Evolutionary conservation across 2,888 invertebrate genomes (phyloP).

Genomic region (Cataglyphis altisquamis): DNA sequence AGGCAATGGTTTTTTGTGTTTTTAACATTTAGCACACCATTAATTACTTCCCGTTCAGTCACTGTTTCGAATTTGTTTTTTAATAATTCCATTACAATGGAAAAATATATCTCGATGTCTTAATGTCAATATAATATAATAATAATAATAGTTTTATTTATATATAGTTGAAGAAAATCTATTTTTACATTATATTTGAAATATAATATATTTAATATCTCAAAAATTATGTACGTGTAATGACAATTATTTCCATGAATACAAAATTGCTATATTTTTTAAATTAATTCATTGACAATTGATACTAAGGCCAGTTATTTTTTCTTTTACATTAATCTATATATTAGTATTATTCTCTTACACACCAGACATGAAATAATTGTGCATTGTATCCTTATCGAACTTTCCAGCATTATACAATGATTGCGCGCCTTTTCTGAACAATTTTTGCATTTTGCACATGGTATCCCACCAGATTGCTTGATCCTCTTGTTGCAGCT

Average conservation of each 20-base stretch:
- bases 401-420: conserved; percentile 94
- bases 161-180: neutral
- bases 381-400: conserved; percentile 97
- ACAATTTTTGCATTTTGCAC: conserved; percentile 97
- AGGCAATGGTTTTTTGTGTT: conserved; percentile 98
- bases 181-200: conserved; percentile 11
- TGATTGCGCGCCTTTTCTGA: conserved; percentile 96
- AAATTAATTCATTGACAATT: neutral
- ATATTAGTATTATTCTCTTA: neutral
- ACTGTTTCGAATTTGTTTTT: conserved; percentile 87
- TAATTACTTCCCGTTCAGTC: conserved; percentile 98
- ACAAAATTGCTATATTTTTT: neutral
- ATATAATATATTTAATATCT: neutral
- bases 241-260: neutral
- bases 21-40: conserved; percentile 96
- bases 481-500: conserved; percentile 98
- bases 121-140: neutral
- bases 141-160: conserved; percentile 14
- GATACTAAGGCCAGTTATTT: neutral
- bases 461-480: conserved; percentile 99
- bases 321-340: neutral
- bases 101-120: neutral
- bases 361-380: conserved; percentile 99
- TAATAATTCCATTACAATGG: neutral
- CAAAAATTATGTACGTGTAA: neutral